Percentiles rank a stretch among this genome's conserved stretches.
Evolutionary conservation across 2,888 invertebrate species (phyloP).

Genomic region (Conomelus anceps): DNA sequence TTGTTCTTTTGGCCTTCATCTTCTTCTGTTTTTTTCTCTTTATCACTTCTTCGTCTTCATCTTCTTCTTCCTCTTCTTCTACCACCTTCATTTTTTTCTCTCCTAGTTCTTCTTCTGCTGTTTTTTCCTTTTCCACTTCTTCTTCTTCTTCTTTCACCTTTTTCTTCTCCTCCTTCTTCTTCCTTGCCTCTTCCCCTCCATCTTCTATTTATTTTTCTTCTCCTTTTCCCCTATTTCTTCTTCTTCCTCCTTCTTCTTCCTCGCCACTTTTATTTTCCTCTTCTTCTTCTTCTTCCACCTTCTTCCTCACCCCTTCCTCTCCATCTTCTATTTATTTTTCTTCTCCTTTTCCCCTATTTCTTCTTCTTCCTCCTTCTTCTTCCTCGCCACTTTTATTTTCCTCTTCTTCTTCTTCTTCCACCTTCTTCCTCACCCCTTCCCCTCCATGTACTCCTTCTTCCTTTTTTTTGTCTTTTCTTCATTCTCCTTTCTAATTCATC

Average conservation of each 20-base stretch:
- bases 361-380: background rate
- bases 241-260: background rate
- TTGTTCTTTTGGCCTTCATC: too few species aligned
- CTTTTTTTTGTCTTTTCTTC: background rate
- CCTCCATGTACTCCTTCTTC: background rate
- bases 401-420: background rate
- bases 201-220: too few species aligned
- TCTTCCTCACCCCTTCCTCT: background rate
- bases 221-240: background rate
- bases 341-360: background rate
- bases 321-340: background rate
- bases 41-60: too few species aligned
- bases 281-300: background rate
- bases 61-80: too few species aligned
- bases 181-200: background rate
- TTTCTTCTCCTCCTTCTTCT: background rate
- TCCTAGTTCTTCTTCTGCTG: too few species aligned
- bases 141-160: background rate
- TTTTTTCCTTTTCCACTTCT: background rate
- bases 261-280: background rate
- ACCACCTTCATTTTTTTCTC: too few species aligned
- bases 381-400: background rate
- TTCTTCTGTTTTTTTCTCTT: too few species aligned
- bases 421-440: background rate
- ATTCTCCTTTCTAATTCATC: background rate